phyloP scores from a whole-genome alignment of 2,888 invertebrate genomes.

The Eilema griseolum region DNA sequence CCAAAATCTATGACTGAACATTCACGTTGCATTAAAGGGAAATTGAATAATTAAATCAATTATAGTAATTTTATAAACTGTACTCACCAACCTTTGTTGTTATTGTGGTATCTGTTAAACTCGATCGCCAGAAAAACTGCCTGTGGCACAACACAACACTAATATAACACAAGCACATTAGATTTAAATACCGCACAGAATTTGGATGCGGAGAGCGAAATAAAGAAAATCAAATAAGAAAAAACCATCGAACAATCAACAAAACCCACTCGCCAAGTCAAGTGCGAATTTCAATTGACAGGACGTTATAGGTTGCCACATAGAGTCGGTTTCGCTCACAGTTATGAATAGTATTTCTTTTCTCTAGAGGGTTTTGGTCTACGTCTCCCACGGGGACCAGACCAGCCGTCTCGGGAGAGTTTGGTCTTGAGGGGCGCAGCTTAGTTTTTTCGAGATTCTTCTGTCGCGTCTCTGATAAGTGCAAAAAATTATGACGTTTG shows the following conservation, averaged over 20 bases:
- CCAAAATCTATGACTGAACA: conserved; percentile 4
- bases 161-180: conserved; percentile 28
- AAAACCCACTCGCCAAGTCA: conserved; percentile 25
- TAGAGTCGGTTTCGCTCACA: no score
- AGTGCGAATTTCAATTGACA: conserved; percentile 12
- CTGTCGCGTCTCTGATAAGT: no score
- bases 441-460: no score
- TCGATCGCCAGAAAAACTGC: conserved; percentile 31
- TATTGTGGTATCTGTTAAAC: conserved; percentile 40
- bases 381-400: no score
- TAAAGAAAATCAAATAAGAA: conserved; percentile 24
- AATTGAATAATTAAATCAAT: conserved; percentile 9
- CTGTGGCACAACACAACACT: conserved; percentile 36
- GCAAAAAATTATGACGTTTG: no score
- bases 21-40: background rate
- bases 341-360: no score
- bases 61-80: conserved; percentile 21
- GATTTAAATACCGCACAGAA: conserved; percentile 16
- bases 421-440: no score
- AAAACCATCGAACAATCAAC: conserved; percentile 29
- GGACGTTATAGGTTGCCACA: no score
- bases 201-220: conserved; percentile 12
- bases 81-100: conserved; percentile 51
- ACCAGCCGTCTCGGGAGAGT: no score
- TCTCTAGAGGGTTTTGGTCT: no score